Evolutionary conservation across 1,140 invertebrate species (phyloP), one percentile per base, ranked within the genome.

Genomic region (Panagrolaimus sp.): DNA sequence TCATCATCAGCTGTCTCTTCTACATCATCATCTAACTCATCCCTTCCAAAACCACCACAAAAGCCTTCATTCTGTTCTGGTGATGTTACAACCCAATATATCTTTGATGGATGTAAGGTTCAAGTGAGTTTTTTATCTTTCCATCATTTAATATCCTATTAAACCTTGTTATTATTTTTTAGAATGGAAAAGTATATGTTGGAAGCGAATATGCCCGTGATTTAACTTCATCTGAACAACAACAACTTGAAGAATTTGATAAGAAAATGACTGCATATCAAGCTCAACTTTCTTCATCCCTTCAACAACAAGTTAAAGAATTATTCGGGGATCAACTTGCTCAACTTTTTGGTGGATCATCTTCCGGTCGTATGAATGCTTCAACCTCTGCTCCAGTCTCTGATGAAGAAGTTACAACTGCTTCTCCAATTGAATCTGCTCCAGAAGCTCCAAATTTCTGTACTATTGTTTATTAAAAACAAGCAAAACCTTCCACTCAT

Each of bases 81-180:
- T 45, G 68, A 73, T 28, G 67, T 67, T 21, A 75, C 74, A 1
- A 75, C 74, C 32, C 74, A 75, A 63, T 75, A 75, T 68, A 69
- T 71, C 69, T 75, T 75, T 47, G 74, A 75, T 52, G 74, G 74
- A 21, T 75, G 74, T 58, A 75, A 76, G 58, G 69, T 75, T 62
- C 73, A 38, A 38, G 32, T 38, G 7, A 38, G 32, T 38, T n/a
- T n/a, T 72, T 28, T 69, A 72, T 48, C 43, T 28, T 10, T 28
- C 3, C 4, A 2, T 4, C 14, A 6, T 28, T 32, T 15, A 28
- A n/a, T 15, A 5, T 6, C 5, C n/a, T 32, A 4, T 15, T 63
- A 2, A 28, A 28, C 5, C 38, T 2, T 21, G 5, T 4, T 4
- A 26, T 63, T 26, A 62, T 48, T 32, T 73, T 46, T 62, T 38